Base-by-base conservation (phyloP, 1,140 invertebrate species). In the Penaeus vannamei region DNA sequence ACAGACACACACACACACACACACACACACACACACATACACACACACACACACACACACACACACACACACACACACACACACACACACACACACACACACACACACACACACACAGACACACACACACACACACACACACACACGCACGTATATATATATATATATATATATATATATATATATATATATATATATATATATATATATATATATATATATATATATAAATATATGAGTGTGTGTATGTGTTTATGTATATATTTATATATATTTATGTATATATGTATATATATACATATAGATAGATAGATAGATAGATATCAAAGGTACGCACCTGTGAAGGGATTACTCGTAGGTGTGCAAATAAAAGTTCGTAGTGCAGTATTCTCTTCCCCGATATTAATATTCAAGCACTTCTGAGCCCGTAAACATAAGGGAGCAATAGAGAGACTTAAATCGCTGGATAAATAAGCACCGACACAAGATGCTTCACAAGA, bases 151-250 rank as follows among this genome's bases (percentile, higher is more conserved):
- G n/a, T 76, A 32, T 26, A 29, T 76, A 32, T 26, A 29, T 76
- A 32, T 26, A 3, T 76, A 32, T 26, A 29, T 76, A 32, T 76
- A 29, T 76, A 32, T 76, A 32, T 76, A 32, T 76, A 32, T 12
- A 32, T 32, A 32, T 32, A 32, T 76, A 29, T 36, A 29, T 76
- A 29, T 76, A 5, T 76, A 29, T 76, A 3, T 76, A 76, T 76
- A 29, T 76, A 7, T 76, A 29, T 76, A 8, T 76, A 26, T 76
- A 76, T 76, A 76, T 76, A 76, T 76, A 76, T 29, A 76, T 76
- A 76, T 76, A 76, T 76, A 26, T 76, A 26, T 76, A 26, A 32
- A 26, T 76, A 26, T 76, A 26, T 76, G 12, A 32, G 12, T 76
- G 12, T 32, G 32, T 76, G 32, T 76, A 32, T 76, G 32, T 76